Evolutionary conservation across 2,888 invertebrate species (phyloP), one percentile per base, ranked within the genome.

Genomic region (Tanaodytes sp.): DNA sequence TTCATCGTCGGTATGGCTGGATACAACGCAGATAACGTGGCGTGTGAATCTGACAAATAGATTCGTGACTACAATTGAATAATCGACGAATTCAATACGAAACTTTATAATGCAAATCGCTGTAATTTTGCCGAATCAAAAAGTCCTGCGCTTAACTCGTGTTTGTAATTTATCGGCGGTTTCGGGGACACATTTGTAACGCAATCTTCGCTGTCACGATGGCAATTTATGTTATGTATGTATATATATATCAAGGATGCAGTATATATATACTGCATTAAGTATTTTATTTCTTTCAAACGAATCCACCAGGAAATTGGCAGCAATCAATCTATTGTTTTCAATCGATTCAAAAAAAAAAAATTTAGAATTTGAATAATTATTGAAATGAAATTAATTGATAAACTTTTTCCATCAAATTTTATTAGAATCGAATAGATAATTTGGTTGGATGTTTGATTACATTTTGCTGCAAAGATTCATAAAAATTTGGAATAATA

Each of bases 81-180:
- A 45, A 37, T 51, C 31, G 43, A 55, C 54, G 37, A 23, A 23
- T 23, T 23, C 23, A 23, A 23, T 5, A 8, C 8, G 23, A 23
- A 23, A 23, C 23, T 4, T 43, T 30, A 36, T 42, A 49, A 55
- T 8, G 23, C 42, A 20, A 20, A 67, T 55, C 43, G 49, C 59
- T 64, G 55, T 45, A 48, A 63, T 58, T 62, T 58, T 19, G 36
- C 48, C 49, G 59, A 61, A 69, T 64, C 64, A 55, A 63, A 59
- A 70, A 43, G 62, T 62, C 67, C 62, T 68, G 57, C 46, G 62
- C 55, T 4, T 62, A 68, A 68, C 57, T 62, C 59, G 46, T n/a
- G 54, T 66, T 66, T 66, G 30, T 66, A 66, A 59, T 59, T 66
- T 54, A 66, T 52, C 59, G 54, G n/a, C n/a, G n/a, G n/a, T n/a